A percentile compares a stretch with the other conserved stretches of the same genome.
Evolutionary conservation across 2,888 invertebrate genomes (phyloP).

Genomic region (Heteromurus nitidus): DNA sequence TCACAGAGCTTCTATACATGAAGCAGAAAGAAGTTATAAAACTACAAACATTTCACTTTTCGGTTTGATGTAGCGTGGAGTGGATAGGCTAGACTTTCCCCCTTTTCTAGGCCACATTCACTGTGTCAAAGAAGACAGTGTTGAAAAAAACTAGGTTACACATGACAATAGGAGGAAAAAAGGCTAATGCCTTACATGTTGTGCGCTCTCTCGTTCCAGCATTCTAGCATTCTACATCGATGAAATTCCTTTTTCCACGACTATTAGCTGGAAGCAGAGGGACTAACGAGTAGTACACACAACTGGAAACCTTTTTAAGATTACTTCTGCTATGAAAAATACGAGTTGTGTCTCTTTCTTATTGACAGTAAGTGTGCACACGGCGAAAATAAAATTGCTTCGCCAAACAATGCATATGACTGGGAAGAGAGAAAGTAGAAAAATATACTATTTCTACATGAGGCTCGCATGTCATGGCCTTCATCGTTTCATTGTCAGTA

Average conservation of each 20-base stretch:
- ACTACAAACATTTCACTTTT: constrained; percentile 1
- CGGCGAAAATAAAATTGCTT: neutral
- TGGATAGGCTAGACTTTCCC: neutral
- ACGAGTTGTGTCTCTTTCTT: neutral
- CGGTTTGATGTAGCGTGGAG: neutral
- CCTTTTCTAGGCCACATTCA: constrained; percentile 35
- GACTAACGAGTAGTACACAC: constrained; percentile 27
- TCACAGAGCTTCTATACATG: neutral
- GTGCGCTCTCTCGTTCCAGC: constrained; percentile 5
- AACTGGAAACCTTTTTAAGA: constrained; percentile 19
- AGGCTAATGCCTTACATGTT: constrained; percentile 33
- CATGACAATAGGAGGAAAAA: constrained; percentile 36
- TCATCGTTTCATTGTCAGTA: constrained; percentile 21
- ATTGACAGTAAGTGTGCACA: constrained; percentile 10
- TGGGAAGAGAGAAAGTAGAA: neutral
- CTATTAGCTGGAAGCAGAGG: constrained; percentile 38
- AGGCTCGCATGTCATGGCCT: constrained; percentile 20
- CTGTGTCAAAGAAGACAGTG: constrained; percentile 8
- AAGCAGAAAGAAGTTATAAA: too few relatives aligned
- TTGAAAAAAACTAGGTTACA: constrained; percentile 49
- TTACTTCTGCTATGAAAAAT: too few relatives aligned
- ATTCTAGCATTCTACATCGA: constrained; percentile 19
- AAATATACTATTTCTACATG: too few relatives aligned
- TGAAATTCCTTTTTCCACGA: constrained; percentile 39
- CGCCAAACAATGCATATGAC: neutral